Evolutionary conservation across 2,113 vertebrate species (phyloP).

Genomic region (Limnothrissa miodon): DNA sequence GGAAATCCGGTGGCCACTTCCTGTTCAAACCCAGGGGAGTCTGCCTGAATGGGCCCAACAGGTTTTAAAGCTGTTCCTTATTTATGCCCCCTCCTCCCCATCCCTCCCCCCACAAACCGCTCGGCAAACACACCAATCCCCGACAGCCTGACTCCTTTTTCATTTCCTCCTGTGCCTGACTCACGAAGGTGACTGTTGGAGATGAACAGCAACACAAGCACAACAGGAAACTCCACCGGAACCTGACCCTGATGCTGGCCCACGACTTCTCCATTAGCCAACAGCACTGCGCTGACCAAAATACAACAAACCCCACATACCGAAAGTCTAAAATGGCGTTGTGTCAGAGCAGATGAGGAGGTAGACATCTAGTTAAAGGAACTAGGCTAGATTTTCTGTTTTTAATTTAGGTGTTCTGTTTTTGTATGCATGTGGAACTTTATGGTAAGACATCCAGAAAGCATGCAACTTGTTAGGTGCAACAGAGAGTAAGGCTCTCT

Average conservation of each 20-base stretch:
- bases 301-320: not conserved
- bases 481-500: too few relatives aligned
- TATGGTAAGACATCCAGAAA: not conserved
- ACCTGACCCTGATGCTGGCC: not conserved
- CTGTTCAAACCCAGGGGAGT: conserved; percentile 72
- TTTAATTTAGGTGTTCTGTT: not conserved
- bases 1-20: conserved; percentile 77
- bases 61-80: conserved; percentile 65
- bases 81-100: conserved; percentile 53
- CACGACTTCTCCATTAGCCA: conserved; percentile 10
- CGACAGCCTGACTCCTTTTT: conserved; percentile 36
- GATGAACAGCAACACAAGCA: conserved; percentile 52
- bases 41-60: conserved; percentile 66
- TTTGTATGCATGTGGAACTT: not conserved
- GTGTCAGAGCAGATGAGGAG: not conserved
- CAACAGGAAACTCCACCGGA: conserved; percentile 57
- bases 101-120: not conserved
- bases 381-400: not conserved
- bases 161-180: conserved; percentile 1
- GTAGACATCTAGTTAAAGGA: not conserved
- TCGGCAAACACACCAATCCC: conserved; percentile 13
- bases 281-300: not conserved
- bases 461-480: not conserved
- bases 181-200: conserved; percentile 35
- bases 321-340: not conserved